Conservation (phyloP, 23 tunicate species). For the Styela clava region DNA sequence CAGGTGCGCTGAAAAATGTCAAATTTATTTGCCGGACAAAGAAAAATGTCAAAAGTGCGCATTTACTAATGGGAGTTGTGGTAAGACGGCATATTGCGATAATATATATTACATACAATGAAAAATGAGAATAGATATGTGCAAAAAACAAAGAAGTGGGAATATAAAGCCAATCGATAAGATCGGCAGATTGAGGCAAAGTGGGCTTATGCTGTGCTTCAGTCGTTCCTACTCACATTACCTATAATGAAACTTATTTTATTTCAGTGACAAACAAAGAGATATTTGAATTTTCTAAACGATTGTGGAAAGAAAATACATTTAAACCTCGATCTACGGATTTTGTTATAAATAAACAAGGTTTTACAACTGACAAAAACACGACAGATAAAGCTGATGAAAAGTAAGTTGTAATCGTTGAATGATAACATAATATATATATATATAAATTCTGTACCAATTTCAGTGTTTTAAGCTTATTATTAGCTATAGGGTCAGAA, state of each 20-base stretch:
- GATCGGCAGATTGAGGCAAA: too few relatives aligned
- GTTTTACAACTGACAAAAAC: constrained; percentile 24
- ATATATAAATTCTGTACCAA: too few relatives aligned
- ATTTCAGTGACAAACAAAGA: constrained; percentile 28
- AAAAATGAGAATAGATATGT: neutral
- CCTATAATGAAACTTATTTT: neutral
- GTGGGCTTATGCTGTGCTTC: too few relatives aligned
- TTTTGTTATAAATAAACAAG: constrained; percentile 35
- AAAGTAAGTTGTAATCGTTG: constrained; percentile 44
- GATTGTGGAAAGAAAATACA: constrained; percentile 36
- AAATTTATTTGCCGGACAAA: neutral
- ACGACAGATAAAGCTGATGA: constrained; percentile 32
- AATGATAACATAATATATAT: too few relatives aligned
- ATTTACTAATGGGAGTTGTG: neutral
- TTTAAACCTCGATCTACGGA: constrained; percentile 36
- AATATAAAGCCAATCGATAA: neutral
- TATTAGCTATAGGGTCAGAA: too few relatives aligned
- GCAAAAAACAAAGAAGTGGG: neutral
- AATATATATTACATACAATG: neutral
- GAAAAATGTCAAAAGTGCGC: neutral
- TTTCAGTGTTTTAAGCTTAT: too few relatives aligned
- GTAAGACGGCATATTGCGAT: neutral
- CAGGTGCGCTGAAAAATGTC: neutral
- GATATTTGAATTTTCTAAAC: constrained; percentile 35
- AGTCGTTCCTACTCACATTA: neutral